phyloP scores from a whole-genome alignment of 1,140 invertebrate species.

The Pemphigus obesinymphae region DNA sequence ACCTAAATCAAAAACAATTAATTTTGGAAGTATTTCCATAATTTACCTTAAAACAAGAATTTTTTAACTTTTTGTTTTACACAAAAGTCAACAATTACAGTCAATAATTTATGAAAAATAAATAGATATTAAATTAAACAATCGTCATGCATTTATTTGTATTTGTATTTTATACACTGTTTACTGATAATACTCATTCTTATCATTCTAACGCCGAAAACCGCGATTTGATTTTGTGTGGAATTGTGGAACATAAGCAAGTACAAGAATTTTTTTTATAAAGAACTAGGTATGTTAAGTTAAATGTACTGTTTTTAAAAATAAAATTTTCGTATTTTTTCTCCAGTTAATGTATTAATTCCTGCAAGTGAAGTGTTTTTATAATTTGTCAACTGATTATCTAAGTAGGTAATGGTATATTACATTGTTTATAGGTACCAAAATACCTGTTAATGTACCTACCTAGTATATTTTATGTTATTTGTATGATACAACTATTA shows the following conservation, averaged over 20 bases:
- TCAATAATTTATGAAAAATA: too few relatives aligned
- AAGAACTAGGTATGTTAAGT: not conserved
- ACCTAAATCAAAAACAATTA: slow-evolving; percentile 13
- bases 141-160: too few relatives aligned
- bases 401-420: too few relatives aligned
- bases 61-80: too few relatives aligned
- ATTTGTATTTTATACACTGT: too few relatives aligned
- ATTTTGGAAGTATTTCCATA: not conserved
- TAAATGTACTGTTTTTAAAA: not conserved
- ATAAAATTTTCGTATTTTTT: not conserved
- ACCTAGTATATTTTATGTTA: not conserved
- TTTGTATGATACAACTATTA: not conserved
- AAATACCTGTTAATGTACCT: too few relatives aligned
- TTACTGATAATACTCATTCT: not conserved
- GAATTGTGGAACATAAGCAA: too few relatives aligned
- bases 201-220: not conserved
- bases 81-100: too few relatives aligned
- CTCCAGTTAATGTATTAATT: not conserved
- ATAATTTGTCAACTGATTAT: not conserved
- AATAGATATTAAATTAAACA: too few relatives aligned
- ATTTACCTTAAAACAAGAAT: too few relatives aligned
- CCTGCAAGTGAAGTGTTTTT: not conserved
- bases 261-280: too few relatives aligned
- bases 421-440: too few relatives aligned
- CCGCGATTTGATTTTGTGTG: slow-evolving; percentile 1